Conservation (phyloP, 64 coral and sea anemone species). For the Montipora efflorescens region DNA sequence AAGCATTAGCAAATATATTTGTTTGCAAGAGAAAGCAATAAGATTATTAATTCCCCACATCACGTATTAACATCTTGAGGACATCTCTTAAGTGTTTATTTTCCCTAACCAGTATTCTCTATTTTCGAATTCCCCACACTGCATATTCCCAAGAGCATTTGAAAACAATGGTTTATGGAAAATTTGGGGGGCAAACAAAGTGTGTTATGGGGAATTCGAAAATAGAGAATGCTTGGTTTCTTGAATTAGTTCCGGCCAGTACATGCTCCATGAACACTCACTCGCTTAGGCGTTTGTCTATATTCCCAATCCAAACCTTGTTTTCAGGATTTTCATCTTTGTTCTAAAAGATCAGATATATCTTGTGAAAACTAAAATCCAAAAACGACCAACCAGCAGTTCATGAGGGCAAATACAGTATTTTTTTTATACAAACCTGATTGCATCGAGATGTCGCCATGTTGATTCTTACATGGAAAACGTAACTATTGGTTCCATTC, state of each 20-base stretch:
- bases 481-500: background rate
- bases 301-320: conserved; percentile 91
- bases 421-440: background rate
- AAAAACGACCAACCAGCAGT: background rate
- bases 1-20: background rate
- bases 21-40: background rate
- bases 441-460: background rate
- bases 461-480: background rate
- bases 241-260: too few relatives aligned
- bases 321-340: conserved; percentile 23
- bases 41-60: background rate
- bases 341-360: background rate
- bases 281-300: conserved; percentile 96
- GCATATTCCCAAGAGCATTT: too few relatives aligned
- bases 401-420: background rate
- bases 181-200: too few relatives aligned
- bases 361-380: background rate
- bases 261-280: conserved; percentile 5
- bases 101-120: background rate
- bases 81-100: background rate
- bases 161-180: too few relatives aligned
- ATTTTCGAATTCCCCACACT: too few relatives aligned
- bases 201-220: too few relatives aligned
- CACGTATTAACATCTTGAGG: background rate
- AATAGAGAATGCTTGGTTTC: too few relatives aligned